Evolutionary conservation across 2,113 vertebrate species (phyloP).

Genomic region (Nothobranchius furzeri): DNA sequence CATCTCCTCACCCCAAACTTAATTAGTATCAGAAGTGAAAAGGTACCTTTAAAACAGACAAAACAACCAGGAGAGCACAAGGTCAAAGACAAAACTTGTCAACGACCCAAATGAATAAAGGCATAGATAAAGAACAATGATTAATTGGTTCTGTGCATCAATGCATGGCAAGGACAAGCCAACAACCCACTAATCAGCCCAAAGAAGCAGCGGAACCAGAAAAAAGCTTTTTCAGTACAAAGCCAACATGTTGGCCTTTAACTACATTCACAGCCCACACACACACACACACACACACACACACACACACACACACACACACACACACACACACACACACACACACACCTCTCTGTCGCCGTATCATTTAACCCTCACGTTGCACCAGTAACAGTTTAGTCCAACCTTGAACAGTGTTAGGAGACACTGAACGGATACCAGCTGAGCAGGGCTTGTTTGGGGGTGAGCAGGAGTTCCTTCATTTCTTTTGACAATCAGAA

Average conservation of each 20-base stretch:
- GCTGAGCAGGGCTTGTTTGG: slow-evolving; percentile 50
- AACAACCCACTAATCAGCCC: slow-evolving; percentile 44
- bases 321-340: neutral
- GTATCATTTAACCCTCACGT: slow-evolving; percentile 21
- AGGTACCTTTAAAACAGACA: slow-evolving; percentile 5
- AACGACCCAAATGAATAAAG: slow-evolving; percentile 59
- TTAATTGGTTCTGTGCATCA: slow-evolving; percentile 62
- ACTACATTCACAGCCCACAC: neutral
- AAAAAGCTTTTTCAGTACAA: slow-evolving; percentile 26
- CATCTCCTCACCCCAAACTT: neutral
- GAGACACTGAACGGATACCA: slow-evolving; percentile 49
- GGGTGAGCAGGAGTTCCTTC: slow-evolving; percentile 45
- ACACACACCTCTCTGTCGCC: neutral
- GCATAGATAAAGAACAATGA: slow-evolving; percentile 70
- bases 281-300: neutral
- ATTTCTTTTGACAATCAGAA: slow-evolving; percentile 63
- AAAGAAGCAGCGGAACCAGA: slow-evolving; percentile 21
- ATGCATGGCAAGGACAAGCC: slow-evolving; percentile 58
- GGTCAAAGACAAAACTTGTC: slow-evolving; percentile 47
- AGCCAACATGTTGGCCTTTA: slow-evolving; percentile 31
- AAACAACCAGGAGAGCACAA: slow-evolving; percentile 42
- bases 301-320: neutral
- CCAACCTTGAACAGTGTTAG: slow-evolving; percentile 37
- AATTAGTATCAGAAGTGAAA: slow-evolving; percentile 26
- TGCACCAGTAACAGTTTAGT: slow-evolving; percentile 16